Evolutionary conservation across 64 coral and sea anemone species (phyloP), one percentile per base, ranked within the genome.

Genomic region (Cladopsammia gracilis): DNA sequence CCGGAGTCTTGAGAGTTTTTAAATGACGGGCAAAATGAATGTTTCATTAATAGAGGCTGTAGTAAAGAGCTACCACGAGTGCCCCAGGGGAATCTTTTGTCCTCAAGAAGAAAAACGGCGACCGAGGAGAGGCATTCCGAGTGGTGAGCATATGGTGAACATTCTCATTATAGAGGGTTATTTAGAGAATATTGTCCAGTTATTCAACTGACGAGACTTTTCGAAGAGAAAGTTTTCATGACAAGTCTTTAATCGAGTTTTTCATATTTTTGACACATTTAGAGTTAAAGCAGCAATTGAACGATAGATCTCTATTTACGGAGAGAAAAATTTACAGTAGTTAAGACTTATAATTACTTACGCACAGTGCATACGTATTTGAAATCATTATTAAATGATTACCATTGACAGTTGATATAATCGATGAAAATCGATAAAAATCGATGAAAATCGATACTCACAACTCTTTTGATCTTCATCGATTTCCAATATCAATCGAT

Each of bases 191-290:
- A 10, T 43, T 70, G 67, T 24, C 67, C 5, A 70, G 5, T 19
- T 70, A 70, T 69, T 69, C 66, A 69, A 69, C 66, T 26, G n/a
- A 69, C 10, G 19, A 69, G 66, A 26, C 66, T 69, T 69, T 69
- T n/a, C 67, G 24, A 69, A 69, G n/a, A 69, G 66, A 69, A n/a
- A n/a, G n/a, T 69, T 69, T 69, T 34, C 7, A 26, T n/a, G n/a
- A 69, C 66, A 69, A 4, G 23, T n/a, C 10, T 69, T 69, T 10
- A 69, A 26, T 69, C 66, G 23, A 9, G n/a, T 26, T 69, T 69
- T 69, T 34, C 66, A 5, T 69, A 69, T 25, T 69, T 69, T 69
- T 11, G 52, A 6, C 52, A 54, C 66, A 69, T 69, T 25, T 69
- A 69, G 66, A 69, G 23, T 4, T 0, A 70, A 70, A 12, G 67